phyloP scores from a whole-genome alignment of 2,113 vertebrate genomes.

The Hydrolagus affinis region DNA sequence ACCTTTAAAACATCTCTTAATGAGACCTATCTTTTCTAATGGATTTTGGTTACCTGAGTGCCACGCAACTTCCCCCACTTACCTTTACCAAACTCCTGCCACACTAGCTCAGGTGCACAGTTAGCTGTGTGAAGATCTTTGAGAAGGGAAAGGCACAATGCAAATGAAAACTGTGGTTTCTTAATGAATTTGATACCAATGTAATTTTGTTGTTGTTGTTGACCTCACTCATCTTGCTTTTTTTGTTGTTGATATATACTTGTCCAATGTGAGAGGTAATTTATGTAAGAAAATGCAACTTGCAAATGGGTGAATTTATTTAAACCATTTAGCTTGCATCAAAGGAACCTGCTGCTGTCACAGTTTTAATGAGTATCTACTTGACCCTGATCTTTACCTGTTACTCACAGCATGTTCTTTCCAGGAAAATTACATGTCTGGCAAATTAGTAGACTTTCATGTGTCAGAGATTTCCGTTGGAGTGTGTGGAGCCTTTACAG shows the following conservation, averaged over 20 bases:
- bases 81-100: no score
- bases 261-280: neutral
- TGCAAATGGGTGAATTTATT: neutral
- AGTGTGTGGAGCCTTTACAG: neutral
- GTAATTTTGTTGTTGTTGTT: no score
- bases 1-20: no score
- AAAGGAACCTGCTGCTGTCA: neutral
- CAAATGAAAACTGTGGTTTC: neutral
- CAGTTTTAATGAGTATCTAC: neutral
- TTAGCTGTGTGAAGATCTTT: no score
- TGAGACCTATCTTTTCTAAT: no score
- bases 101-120: no score
- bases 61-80: no score
- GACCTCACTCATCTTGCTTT: no score
- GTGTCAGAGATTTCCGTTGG: neutral
- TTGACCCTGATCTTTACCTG: neutral
- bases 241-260: no score
- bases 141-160: no score
- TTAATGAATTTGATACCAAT: conserved; percentile 24
- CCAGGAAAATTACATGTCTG: neutral
- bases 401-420: neutral
- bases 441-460: neutral
- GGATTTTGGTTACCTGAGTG: no score
- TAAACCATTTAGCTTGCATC: neutral
- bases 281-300: neutral